Evolutionary conservation across 2,888 invertebrate genomes (phyloP).

Genomic region (Drosophila buzzatii): DNA sequence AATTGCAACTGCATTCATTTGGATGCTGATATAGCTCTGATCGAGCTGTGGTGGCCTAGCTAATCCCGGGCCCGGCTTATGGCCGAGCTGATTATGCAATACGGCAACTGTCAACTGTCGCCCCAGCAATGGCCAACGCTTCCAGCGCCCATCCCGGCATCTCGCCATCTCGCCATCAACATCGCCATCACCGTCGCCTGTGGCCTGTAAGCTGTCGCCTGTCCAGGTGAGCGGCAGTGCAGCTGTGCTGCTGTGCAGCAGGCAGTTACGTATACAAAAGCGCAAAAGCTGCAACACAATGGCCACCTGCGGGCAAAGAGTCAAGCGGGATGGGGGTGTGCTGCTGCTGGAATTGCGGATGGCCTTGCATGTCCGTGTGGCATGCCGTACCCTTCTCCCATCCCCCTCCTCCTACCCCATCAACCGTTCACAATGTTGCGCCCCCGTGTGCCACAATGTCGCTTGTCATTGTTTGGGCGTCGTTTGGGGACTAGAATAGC

Average conservation of each 20-base stretch:
- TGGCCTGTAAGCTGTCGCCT: slow-evolving; percentile 6
- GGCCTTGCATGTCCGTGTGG: slow-evolving; percentile 53
- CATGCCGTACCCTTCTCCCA: background rate
- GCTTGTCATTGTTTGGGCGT: slow-evolving; percentile 50
- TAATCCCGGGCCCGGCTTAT: slow-evolving; percentile 6
- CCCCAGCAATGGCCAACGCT: background rate
- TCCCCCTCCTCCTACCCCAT: background rate
- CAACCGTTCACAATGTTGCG: background rate
- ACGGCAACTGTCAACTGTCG: slow-evolving; percentile 37
- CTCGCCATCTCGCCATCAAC: background rate
- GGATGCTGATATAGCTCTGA: background rate
- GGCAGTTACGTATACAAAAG: slow-evolving; percentile 55
- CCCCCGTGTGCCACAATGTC: slow-evolving; percentile 31
- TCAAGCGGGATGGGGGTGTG: slow-evolving; percentile 14
- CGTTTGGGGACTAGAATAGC: slow-evolving; percentile 34
- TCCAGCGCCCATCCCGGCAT: background rate
- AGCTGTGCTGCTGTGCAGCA: slow-evolving; percentile 25
- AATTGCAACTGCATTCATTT: slow-evolving; percentile 3
- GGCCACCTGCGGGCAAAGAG: slow-evolving; percentile 16
- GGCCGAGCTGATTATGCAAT: slow-evolving; percentile 37
- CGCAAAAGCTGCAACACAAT: slow-evolving; percentile 49
- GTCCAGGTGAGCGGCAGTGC: slow-evolving; percentile 54
- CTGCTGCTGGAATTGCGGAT: slow-evolving; percentile 28
- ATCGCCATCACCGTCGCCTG: background rate
- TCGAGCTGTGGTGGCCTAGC: slow-evolving; percentile 5